Evolutionary conservation across 2,797 vertebrate genomes (phyloP).

Genomic region (Passerculus sandwichensis): DNA sequence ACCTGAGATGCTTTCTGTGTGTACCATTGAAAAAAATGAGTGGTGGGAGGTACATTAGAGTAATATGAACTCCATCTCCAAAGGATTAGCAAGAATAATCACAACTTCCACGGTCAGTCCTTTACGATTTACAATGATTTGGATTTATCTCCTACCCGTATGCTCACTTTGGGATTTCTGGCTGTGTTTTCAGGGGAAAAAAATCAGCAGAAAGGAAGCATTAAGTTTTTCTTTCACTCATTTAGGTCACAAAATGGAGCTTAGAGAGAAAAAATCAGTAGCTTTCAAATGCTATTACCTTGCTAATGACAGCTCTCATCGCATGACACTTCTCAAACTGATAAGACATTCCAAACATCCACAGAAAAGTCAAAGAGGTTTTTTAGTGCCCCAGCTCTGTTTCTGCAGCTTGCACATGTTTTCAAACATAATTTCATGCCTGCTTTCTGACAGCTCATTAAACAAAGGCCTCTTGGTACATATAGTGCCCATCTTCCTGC

Average conservation of each 20-base stretch:
- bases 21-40: slow-evolving; percentile 65
- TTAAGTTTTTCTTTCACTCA: slow-evolving; percentile 58
- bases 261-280: slow-evolving; percentile 74
- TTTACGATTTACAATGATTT: not conserved
- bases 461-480: slow-evolving; percentile 84
- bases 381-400: slow-evolving; percentile 70
- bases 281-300: slow-evolving; percentile 80
- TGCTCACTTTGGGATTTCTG: slow-evolving; percentile 36
- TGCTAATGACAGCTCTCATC: slow-evolving; percentile 77
- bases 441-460: slow-evolving; percentile 86
- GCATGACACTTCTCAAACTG: slow-evolving; percentile 77
- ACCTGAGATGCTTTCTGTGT: slow-evolving; percentile 44
- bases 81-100: slow-evolving; percentile 43
- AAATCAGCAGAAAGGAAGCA: slow-evolving; percentile 40
- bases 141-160: not conserved
- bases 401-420: slow-evolving; percentile 81
- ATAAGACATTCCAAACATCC: slow-evolving; percentile 76
- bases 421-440: slow-evolving; percentile 83
- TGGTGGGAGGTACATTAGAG: slow-evolving; percentile 45
- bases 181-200: slow-evolving; percentile 54
- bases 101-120: not conserved
- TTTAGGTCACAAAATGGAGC: slow-evolving; percentile 73
- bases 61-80: slow-evolving; percentile 26
- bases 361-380: slow-evolving; percentile 68
- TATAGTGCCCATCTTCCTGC: slow-evolving; percentile 80